Base-by-base conservation (phyloP, 2,797 vertebrate species). In the Loris lydekkerianus region DNA sequence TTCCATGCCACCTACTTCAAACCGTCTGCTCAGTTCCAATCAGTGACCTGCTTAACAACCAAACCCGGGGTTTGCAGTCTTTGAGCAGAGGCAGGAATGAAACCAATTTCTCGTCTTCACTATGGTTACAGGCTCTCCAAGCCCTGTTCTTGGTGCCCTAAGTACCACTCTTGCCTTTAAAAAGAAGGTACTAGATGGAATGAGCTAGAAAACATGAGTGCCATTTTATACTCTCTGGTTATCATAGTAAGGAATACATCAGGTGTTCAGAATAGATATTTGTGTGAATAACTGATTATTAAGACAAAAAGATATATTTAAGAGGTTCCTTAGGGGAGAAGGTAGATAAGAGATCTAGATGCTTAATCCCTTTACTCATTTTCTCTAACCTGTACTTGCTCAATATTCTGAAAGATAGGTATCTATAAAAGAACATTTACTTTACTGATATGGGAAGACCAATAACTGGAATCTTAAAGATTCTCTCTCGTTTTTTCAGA, bases 331-430 rank as follows among this genome's bases (percentile, higher is more conserved):
- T 81, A n/a, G 63, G 67, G 56, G 29, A 86, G 10, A 65, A 87
- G 27, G 65, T 31, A 83, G 82, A n/a, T 88, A 82, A 92, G 60
- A 87, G 65, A 60, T 7, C 53, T 21, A 40, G 84, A 63, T 56
- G n/a, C 78, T 93, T 95, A 94, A 95, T 89, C 82, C 82, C 43
- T 93, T 89, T 70, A 65, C 89, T 60, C 46, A 77, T 95, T 95
- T 95, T 37, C 72, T 87, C 56, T 78, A 40, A 96, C 88, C 80
- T 91, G 14, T 17, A 18, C 83, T 89, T 93, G 49, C 56, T 93
- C 5, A 9, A 11, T 95, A 89, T 8, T 46, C 69, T 76, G 23
- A 76, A 83, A 93, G 91, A 97, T 60, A 67, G 27, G 80, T 82
- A 86, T 87, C 89, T 94, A 53, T 87, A 81, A 96, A 95, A 89